phyloP scores from a whole-genome alignment of 2,888 invertebrate genomes.

The Laothoe populi region DNA sequence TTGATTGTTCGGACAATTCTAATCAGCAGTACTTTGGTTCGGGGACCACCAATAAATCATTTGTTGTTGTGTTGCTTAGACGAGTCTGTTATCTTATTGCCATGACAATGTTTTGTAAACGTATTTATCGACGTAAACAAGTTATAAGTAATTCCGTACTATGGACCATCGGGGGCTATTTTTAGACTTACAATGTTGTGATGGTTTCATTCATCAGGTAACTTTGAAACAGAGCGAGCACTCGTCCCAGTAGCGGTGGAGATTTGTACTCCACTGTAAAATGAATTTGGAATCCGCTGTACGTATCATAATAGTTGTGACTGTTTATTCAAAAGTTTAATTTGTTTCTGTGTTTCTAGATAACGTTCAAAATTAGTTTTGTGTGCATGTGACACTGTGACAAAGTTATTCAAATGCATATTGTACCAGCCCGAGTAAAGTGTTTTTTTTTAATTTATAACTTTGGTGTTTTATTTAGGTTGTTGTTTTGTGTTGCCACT shows the following conservation, averaged over 20 bases:
- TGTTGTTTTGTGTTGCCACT: neutral
- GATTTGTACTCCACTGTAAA: conserved; percentile 39
- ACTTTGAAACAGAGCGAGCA: conserved; percentile 57
- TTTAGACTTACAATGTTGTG: conserved; percentile 57
- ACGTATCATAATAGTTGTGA: conserved; percentile 42
- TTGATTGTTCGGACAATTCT: conserved; percentile 26
- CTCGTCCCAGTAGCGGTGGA: conserved; percentile 56
- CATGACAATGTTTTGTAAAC: conserved; percentile 72
- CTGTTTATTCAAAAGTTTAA: conserved; percentile 22
- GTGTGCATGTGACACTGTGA: conserved; percentile 18
- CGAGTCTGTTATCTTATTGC: conserved; percentile 58
- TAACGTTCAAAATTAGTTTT: conserved; percentile 22
- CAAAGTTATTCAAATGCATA: conserved; percentile 17
- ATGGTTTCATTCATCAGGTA: conserved; percentile 68
- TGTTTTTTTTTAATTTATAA: neutral
- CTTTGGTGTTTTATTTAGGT: neutral
- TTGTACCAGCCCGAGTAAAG: neutral
- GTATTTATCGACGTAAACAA: conserved; percentile 69
- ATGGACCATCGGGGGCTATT: conserved; percentile 66
- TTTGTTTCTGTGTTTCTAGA: conserved; percentile 27
- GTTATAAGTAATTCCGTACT: conserved; percentile 75
- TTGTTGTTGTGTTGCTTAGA: conserved; percentile 40
- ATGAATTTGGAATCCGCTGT: conserved; percentile 65
- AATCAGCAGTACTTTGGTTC: conserved; percentile 27
- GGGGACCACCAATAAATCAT: conserved; percentile 41